Conservation (phyloP, 2,888 invertebrate genomes). For the Anthrax anthrax region DNA sequence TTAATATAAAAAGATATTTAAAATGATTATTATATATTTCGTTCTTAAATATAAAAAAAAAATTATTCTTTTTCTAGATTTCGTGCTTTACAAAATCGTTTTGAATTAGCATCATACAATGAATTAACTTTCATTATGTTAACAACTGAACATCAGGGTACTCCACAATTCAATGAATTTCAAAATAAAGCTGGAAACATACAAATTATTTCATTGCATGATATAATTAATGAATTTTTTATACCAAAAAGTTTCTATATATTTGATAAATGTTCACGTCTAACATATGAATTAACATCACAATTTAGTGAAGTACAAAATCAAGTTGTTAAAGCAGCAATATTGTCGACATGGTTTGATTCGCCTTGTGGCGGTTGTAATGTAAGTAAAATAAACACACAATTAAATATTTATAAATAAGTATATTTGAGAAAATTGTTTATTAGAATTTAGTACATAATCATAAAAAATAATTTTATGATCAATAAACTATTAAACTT, state of each 20-base stretch:
- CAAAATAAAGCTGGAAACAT: conserved; percentile 7
- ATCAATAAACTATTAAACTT: too few relatives aligned
- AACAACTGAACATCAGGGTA: conserved; percentile 3
- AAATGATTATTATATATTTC: neutral
- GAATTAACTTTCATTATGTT: conserved; percentile 7
- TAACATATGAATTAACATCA: conserved; percentile 11
- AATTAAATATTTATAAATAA: too few relatives aligned
- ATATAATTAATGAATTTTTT: conserved; percentile 9
- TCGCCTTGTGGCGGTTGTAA: conserved; percentile 12
- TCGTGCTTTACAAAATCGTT: conserved; percentile 7
- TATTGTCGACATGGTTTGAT: conserved; percentile 14
- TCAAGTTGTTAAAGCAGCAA: conserved; percentile 11
- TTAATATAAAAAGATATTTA: neutral
- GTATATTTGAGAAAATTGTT: too few relatives aligned
- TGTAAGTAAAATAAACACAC: neutral
- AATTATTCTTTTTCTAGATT: conserved; percentile 3
- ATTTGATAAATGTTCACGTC: conserved; percentile 12
- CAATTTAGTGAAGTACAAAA: conserved; percentile 8
- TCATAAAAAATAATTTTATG: too few relatives aligned
- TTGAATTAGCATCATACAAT: conserved; percentile 7
- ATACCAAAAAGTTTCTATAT: conserved; percentile 8
- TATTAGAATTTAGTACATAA: too few relatives aligned
- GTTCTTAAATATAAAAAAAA: too few relatives aligned
- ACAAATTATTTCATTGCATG: conserved; percentile 6
- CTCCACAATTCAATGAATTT: conserved; percentile 3